Percentiles rank a stretch among this genome's conserved stretches.
phyloP scores from a whole-genome alignment of 37 sponge, comb jelly and placozoan species.

The Haliclona indistincta region DNA sequence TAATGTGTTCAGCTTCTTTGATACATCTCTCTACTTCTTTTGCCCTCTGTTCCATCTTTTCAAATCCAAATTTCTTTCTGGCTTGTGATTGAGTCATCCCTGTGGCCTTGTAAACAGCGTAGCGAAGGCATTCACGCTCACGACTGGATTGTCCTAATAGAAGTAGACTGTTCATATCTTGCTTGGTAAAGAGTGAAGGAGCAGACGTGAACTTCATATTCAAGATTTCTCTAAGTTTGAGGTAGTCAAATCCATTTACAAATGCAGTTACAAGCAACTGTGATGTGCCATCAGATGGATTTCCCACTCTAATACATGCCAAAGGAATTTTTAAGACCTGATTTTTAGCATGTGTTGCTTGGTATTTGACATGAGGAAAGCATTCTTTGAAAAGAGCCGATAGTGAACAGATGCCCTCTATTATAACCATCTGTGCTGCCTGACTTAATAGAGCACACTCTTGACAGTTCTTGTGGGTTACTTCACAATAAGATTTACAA shows the following conservation, averaged over 20 bases:
- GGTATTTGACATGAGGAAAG: no score
- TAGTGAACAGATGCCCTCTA: no score
- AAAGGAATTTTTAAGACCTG: constrained; percentile 15
- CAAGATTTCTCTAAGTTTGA: no score
- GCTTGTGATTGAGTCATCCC: constrained; percentile 15
- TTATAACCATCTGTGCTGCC: no score
- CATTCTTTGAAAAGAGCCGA: no score
- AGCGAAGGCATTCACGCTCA: constrained; percentile 17
- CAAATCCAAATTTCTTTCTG: constrained; percentile 30
- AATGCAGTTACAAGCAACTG: neutral
- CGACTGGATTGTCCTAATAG: neutral
- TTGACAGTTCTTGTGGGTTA: no score
- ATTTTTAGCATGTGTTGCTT: no score
- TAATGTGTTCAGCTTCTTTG: constrained; percentile 3
- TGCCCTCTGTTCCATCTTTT: constrained; percentile 22
- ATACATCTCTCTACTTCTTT: constrained; percentile 24
- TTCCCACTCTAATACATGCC: neutral
- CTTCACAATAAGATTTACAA: no score
- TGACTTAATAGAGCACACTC: no score
- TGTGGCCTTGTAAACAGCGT: neutral
- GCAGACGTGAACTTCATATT: no score
- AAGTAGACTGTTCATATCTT: neutral
- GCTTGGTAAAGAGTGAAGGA: constrained; percentile 1
- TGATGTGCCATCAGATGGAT: constrained; percentile 9
- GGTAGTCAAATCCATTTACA: constrained; percentile 5